phyloP scores from a whole-genome alignment of 2,797 vertebrate genomes.

The Ibycter americanus region DNA sequence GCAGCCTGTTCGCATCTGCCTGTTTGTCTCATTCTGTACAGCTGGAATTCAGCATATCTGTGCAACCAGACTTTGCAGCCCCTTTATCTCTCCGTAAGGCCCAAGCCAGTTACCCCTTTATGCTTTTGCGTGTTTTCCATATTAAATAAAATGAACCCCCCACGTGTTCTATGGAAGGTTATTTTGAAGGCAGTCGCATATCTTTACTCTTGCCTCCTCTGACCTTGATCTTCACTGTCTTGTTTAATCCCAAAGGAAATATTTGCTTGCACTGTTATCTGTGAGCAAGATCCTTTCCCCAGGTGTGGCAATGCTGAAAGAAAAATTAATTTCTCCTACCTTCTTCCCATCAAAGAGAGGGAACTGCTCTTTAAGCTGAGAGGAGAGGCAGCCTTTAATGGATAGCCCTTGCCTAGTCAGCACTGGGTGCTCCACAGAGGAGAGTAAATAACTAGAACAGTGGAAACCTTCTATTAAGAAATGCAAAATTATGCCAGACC shows the following conservation, averaged over 20 bases:
- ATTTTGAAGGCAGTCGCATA: slow-evolving; percentile 56
- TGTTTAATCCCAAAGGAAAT: slow-evolving; percentile 72
- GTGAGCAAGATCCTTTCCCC: slow-evolving; percentile 70
- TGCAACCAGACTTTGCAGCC: slow-evolving; percentile 37
- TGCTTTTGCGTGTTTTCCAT: slow-evolving; percentile 64
- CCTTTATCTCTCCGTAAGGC: slow-evolving; percentile 64
- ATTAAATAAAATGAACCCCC: slow-evolving; percentile 65
- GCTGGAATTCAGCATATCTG: slow-evolving; percentile 33
- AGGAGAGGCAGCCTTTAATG: slow-evolving; percentile 41
- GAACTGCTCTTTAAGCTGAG: slow-evolving; percentile 45
- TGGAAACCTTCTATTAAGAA: slow-evolving; percentile 57
- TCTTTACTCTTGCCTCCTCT: slow-evolving; percentile 64
- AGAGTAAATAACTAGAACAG: slow-evolving; percentile 39
- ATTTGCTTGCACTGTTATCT: slow-evolving; percentile 75
- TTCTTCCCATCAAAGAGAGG: slow-evolving; percentile 27
- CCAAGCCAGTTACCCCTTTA: slow-evolving; percentile 42
- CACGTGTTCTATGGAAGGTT: slow-evolving; percentile 68
- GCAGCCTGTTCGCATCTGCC: neutral
- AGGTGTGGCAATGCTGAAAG: slow-evolving; percentile 70
- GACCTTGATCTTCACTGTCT: slow-evolving; percentile 75
- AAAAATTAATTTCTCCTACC: slow-evolving; percentile 60
- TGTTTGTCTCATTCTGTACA: neutral
- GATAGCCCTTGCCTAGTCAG: slow-evolving; percentile 65
- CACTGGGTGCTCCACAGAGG: slow-evolving; percentile 30
- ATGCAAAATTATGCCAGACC: slow-evolving; percentile 39